These are phyloP conservation scores for Drosophila merina DNA, from an alignment of 2,888 invertebrate genomes.

Conservation along the genomic window DNA sequence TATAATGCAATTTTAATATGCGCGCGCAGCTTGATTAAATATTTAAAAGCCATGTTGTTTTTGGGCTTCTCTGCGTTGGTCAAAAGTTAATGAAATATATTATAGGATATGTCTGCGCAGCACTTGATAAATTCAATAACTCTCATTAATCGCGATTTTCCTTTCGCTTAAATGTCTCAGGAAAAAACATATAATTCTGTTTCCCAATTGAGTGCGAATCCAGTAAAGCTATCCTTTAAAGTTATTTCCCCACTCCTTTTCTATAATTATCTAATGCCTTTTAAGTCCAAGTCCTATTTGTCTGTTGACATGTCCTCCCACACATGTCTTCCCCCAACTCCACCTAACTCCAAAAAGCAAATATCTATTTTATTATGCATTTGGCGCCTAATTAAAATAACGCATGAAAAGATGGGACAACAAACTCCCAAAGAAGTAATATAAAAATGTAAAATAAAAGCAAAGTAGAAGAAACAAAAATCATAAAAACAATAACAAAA, in stretches of 20 bases:
- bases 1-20: slow-evolving; percentile 77
- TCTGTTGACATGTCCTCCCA: not conserved
- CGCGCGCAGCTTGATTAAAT: slow-evolving; percentile 76
- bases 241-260: not conserved
- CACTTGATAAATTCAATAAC: slow-evolving; percentile 56
- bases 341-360: not conserved
- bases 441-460: slow-evolving; percentile 56
- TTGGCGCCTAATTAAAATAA: slow-evolving; percentile 49
- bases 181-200: not conserved
- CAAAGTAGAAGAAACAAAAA: slow-evolving; percentile 35
- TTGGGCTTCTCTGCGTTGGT: slow-evolving; percentile 20
- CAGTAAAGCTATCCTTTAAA: too few species aligned
- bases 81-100: slow-evolving; percentile 60
- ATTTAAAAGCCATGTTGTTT: slow-evolving; percentile 52
- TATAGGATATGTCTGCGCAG: slow-evolving; percentile 39
- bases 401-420: slow-evolving; percentile 48
- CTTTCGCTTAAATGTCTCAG: slow-evolving; percentile 1
- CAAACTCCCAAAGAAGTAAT: slow-evolving; percentile 63
- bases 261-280: not conserved
- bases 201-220: not conserved
- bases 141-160: slow-evolving; percentile 21
- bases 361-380: slow-evolving; percentile 42
- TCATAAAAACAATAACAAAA: slow-evolving; percentile 73
- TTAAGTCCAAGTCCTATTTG: not conserved
- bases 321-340: slow-evolving; percentile 3